Evolutionary conservation across 2,113 vertebrate genomes (phyloP).

Genomic region (Probosciger aterrimus): DNA sequence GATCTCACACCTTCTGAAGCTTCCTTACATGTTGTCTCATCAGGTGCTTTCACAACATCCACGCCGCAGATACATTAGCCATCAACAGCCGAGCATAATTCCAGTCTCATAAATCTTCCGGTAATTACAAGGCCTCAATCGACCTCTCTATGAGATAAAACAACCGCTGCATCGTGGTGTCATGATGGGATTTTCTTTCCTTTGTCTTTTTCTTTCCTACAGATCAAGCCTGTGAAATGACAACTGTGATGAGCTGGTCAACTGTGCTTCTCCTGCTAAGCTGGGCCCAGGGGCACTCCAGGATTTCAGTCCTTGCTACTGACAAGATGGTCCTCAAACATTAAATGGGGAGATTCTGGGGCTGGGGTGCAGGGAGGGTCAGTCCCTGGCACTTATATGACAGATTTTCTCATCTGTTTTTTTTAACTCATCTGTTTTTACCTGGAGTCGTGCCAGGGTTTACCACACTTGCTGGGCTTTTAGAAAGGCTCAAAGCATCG

Average conservation of each 20-base stretch:
- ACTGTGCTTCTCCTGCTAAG: background rate
- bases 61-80: background rate
- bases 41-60: conserved; percentile 25
- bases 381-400: too few species aligned
- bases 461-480: background rate
- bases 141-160: background rate
- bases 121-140: background rate
- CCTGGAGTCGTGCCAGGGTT: background rate
- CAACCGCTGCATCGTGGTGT: background rate
- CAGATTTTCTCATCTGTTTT: background rate
- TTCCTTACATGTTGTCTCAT: background rate
- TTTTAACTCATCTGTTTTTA: background rate
- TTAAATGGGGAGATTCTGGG: background rate
- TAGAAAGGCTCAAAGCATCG: background rate
- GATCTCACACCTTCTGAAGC: conserved; percentile 18
- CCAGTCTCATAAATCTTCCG: conserved; percentile 22
- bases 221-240: background rate
- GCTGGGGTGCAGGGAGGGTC: background rate
- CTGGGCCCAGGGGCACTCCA: background rate
- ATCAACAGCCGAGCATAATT: background rate
- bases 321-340: background rate
- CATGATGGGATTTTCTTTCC: background rate
- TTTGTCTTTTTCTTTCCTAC: background rate
- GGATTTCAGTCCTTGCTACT: background rate
- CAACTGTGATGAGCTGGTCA: background rate